phyloP scores from a whole-genome alignment of 2,797 vertebrate genomes.

The Thaleichthys pacificus region DNA sequence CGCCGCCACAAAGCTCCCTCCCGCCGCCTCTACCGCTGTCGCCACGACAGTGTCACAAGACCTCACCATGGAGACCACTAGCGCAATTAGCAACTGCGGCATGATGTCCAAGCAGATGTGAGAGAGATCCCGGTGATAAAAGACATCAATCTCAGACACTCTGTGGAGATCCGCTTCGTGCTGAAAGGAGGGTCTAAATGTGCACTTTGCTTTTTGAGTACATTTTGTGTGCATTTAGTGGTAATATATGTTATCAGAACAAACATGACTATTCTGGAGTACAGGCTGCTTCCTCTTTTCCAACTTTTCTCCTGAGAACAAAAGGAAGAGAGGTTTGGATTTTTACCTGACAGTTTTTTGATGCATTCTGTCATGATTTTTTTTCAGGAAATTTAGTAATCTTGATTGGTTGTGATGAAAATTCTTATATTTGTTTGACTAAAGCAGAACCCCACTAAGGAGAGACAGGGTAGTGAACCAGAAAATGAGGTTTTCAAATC shows the following conservation, averaged over 20 bases:
- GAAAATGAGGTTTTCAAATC: slow-evolving; percentile 84
- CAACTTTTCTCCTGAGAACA: too few relatives aligned
- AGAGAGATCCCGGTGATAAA: slow-evolving; percentile 16
- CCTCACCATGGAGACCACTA: slow-evolving; percentile 36
- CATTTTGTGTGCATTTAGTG: background rate
- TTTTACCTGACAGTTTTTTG: slow-evolving; percentile 39
- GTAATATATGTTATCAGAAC: background rate
- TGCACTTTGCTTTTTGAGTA: background rate
- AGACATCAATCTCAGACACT: background rate
- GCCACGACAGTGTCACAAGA: slow-evolving; percentile 13
- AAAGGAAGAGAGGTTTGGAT: too few relatives aligned
- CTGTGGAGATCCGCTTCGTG: background rate
- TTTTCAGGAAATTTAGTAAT: background rate
- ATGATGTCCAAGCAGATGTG: slow-evolving; percentile 37
- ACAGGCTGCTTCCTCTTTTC: background rate
- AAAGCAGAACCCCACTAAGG: slow-evolving; percentile 60
- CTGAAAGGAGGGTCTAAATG: background rate
- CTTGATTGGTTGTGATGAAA: slow-evolving; percentile 64
- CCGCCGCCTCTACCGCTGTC: slow-evolving; percentile 12
- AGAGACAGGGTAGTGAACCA: slow-evolving; percentile 81
- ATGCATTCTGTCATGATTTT: background rate
- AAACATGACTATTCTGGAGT: background rate
- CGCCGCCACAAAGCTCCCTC: background rate
- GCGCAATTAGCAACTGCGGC: slow-evolving; percentile 47
- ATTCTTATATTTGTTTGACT: slow-evolving; percentile 73